Conservation (phyloP, 2,113 vertebrate genomes). For the Perca schrenkii region DNA sequence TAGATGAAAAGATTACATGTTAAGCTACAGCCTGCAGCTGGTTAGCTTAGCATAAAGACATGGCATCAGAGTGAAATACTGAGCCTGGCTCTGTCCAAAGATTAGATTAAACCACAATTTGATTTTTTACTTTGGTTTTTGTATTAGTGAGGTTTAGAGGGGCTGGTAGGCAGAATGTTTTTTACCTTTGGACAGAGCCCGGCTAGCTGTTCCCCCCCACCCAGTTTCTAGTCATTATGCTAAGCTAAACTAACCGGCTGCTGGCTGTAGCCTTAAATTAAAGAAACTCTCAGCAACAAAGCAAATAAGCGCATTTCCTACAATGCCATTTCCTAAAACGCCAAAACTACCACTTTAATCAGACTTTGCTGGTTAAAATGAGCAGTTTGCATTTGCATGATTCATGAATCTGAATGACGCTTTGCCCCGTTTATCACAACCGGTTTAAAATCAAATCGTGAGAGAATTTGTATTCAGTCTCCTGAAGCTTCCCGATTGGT, state of each 20-base stretch:
- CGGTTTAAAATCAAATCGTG: slow-evolving; percentile 7
- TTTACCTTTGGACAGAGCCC: not conserved
- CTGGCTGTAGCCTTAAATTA: not conserved
- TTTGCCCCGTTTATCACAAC: not conserved
- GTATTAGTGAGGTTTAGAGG: not conserved
- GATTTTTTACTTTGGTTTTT: slow-evolving; percentile 48
- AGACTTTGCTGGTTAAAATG: slow-evolving; percentile 11
- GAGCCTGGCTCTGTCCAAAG: not conserved
- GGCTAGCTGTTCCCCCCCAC: not conserved
- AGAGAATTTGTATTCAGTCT: not conserved
- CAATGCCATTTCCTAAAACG: slow-evolving; percentile 40
- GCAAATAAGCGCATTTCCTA: not conserved
- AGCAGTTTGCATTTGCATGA: slow-evolving; percentile 17
- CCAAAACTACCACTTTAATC: slow-evolving; percentile 20
- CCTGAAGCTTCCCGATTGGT: not conserved
- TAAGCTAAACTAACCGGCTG: not conserved
- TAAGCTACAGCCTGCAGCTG: not conserved
- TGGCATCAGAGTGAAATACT: not conserved
- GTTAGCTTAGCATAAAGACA: slow-evolving; percentile 34
- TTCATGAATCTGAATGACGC: slow-evolving; percentile 1
- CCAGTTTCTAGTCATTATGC: not conserved
- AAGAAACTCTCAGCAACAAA: not conserved
- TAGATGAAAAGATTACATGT: not conserved
- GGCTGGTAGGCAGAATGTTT: not conserved
- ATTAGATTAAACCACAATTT: slow-evolving; percentile 9